These are phyloP conservation scores for Lepidotrigona ventralis DNA, from an alignment of 1,140 invertebrate species.

Conservation along the genomic window DNA sequence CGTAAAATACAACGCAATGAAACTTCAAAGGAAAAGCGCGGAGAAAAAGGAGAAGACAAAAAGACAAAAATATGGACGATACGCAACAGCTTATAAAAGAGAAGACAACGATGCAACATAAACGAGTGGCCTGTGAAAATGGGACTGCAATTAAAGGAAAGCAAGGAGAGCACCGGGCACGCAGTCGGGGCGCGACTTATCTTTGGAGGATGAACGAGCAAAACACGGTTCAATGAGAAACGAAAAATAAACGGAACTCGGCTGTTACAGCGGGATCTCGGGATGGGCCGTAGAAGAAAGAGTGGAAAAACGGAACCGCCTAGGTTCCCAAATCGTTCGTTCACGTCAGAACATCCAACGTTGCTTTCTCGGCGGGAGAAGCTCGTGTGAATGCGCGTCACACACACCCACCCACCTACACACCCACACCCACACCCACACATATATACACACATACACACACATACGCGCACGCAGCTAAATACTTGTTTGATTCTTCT, in stretches of 20 bases:
- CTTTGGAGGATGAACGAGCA: not conserved
- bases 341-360: not conserved
- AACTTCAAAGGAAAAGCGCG: not conserved
- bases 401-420: not conserved
- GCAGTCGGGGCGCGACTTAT: not conserved
- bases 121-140: not conserved
- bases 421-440: not conserved
- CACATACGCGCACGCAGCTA: not conserved
- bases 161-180: not conserved
- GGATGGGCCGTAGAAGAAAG: not conserved
- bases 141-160: not conserved
- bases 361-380: not conserved
- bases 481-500: too few species aligned
- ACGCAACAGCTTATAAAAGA: slow-evolving; percentile 23
- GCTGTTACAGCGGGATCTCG: not conserved
- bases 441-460: not conserved
- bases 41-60: not conserved
- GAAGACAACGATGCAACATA: slow-evolving; percentile 10
- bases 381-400: not conserved
- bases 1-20: not conserved
- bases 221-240: not conserved
- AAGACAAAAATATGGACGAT: not conserved
- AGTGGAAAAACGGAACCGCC: slow-evolving; percentile 1
- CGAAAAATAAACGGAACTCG: not conserved
- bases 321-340: slow-evolving; percentile 27